phyloP scores from a whole-genome alignment of 2,113 vertebrate genomes.

The Agelaius tricolor region DNA sequence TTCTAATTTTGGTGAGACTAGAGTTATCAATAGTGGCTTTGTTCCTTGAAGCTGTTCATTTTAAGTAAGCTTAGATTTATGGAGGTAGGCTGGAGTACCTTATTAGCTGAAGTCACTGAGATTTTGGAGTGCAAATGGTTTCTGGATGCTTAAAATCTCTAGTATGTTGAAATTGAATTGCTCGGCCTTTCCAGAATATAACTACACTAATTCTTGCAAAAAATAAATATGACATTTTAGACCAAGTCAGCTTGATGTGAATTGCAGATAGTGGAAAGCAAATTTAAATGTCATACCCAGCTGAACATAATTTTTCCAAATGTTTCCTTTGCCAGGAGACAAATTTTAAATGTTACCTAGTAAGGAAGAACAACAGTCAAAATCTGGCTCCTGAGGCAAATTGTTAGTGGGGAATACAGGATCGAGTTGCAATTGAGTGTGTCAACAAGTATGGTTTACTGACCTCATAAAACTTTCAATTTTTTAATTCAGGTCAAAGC shows the following conservation, averaged over 20 bases:
- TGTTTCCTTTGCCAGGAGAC: not conserved
- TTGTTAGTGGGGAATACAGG: not conserved
- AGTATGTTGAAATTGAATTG: not conserved
- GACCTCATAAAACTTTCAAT: not conserved
- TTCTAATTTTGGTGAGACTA: not conserved
- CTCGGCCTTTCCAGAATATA: not conserved
- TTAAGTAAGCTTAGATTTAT: not conserved
- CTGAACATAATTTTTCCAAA: not conserved
- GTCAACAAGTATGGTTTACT: not conserved
- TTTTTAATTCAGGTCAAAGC: conserved; percentile 85
- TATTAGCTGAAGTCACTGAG: not conserved
- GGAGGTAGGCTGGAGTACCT: not conserved
- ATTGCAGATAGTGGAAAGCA: conserved; percentile 5
- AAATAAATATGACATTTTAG: conserved; percentile 28
- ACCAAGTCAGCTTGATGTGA: conserved; percentile 8
- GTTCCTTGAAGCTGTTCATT: not conserved
- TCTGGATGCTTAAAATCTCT: not conserved
- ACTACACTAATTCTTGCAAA: not conserved
- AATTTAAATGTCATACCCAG: conserved; percentile 31
- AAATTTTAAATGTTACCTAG: conserved; percentile 4
- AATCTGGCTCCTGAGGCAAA: not conserved
- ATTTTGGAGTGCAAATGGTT: not conserved
- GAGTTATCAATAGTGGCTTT: not conserved
- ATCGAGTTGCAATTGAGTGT: not conserved
- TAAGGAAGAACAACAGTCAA: not conserved